Conservation (phyloP, 1,140 invertebrate genomes). For the Archivesica marissinica region DNA sequence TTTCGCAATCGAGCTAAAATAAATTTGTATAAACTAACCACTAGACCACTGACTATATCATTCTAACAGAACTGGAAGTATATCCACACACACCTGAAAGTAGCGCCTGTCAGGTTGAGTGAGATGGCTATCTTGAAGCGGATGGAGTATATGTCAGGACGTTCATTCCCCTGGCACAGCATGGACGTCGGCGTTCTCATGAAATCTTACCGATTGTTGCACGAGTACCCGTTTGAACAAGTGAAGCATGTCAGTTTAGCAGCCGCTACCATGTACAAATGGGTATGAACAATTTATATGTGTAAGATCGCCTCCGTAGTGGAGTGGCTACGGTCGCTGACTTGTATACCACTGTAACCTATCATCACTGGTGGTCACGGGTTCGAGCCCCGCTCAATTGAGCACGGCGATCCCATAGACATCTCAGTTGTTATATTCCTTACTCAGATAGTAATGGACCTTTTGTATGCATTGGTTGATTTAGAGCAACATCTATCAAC, state of each 20-base stretch:
- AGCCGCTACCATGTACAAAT: slow-evolving; percentile 43
- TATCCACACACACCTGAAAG: slow-evolving; percentile 26
- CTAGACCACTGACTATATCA: too few species aligned
- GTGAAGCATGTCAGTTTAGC: slow-evolving; percentile 36
- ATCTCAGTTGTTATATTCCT: too few species aligned
- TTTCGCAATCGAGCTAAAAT: too few species aligned
- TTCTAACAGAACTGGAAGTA: slow-evolving; percentile 36
- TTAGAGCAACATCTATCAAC: too few species aligned
- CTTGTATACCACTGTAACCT: neutral
- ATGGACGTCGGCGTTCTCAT: slow-evolving; percentile 27
- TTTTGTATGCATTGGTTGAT: too few species aligned
- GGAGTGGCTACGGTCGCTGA: neutral
- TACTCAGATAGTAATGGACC: neutral
- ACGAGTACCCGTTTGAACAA: slow-evolving; percentile 34
- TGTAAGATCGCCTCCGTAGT: neutral
- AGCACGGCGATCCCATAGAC: too few species aligned
- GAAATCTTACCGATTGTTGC: neutral
- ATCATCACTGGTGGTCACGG: neutral
- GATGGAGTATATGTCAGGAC: slow-evolving; percentile 31
- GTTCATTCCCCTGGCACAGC: slow-evolving; percentile 20
- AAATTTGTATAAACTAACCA: too few species aligned
- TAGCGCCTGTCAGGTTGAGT: neutral
- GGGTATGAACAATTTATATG: neutral
- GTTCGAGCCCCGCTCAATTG: neutral
- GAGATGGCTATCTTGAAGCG: slow-evolving; percentile 30